Base-by-base conservation (phyloP, 1,140 invertebrate genomes). In the Panagrolaimus sp. region DNA sequence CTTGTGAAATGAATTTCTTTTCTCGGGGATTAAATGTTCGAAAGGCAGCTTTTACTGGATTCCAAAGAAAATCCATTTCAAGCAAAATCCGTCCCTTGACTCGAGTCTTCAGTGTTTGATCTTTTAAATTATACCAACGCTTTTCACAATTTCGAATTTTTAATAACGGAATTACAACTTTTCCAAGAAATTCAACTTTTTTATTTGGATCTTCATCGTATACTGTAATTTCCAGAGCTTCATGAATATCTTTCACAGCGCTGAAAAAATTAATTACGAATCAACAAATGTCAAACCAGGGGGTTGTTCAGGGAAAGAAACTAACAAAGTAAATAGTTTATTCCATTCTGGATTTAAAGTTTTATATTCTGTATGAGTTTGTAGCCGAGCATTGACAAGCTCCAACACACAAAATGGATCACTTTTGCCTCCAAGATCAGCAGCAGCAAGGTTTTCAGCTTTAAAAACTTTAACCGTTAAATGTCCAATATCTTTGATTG, bases 331-430 rank as follows among this genome's bases (percentile, higher is more conserved):
- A 83, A 98, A 98, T 73, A 96, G 92, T 86, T 98, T 97, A 84
- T 96, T 93, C 96, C 96, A 99, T 70, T 90, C 91, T 0, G 96
- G 96, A 62, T 89, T 88, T 3, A 98, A 85, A 0, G 95, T 98
- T 84, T 98, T 97, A 83, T 98, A 98, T 83, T 97, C 93, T 0
- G 96, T 98, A 83, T 98, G 93, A 0, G 96, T 98, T 84, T 97
- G 93, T 46, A 98, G 85, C 62, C 94, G 87, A 0, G 92, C 88
- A 84, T 98, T 98, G 4, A 92, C 91, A 62, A 98, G 84, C 84
- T 98, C 94, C 1, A 99, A 79, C 0, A 98, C 94, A 85, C 92
- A 96, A 84, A 98, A 99, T 0, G 96, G 96, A 86, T 99, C 96
- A 73, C 86, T 87, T 72, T 88, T 87, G 0, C 93, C 92, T 7